Conservation (phyloP, 1,140 invertebrate genomes). For the Sogatella furcifera region DNA sequence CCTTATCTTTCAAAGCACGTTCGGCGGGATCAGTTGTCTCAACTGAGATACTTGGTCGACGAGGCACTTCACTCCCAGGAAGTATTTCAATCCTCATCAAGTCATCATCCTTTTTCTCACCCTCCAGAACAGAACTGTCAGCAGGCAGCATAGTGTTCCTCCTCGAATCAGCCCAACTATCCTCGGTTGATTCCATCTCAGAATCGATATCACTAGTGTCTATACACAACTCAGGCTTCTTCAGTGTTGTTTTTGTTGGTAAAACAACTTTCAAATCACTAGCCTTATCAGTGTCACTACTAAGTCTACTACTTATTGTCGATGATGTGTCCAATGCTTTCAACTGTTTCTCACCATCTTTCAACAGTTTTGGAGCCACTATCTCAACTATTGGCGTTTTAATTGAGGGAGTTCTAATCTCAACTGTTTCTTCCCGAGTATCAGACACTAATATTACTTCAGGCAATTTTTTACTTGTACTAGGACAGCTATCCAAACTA, state of each 20-base stretch:
- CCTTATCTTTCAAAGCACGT: conserved; percentile 1
- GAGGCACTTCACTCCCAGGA: conserved; percentile 19
- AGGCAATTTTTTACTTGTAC: too few species aligned
- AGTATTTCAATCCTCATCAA: conserved; percentile 20
- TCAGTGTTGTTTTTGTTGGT: background rate
- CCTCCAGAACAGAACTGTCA: background rate
- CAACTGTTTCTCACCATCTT: background rate
- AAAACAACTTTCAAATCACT: background rate
- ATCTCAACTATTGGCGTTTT: background rate
- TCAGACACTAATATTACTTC: too few species aligned
- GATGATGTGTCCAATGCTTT: background rate
- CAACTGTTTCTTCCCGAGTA: too few species aligned
- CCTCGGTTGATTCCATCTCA: conserved; percentile 12
- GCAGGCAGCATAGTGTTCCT: conserved; percentile 21
- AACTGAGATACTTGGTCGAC: conserved; percentile 25
- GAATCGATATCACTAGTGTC: conserved; percentile 15
- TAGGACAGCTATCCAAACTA: too few species aligned
- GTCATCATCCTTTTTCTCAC: conserved; percentile 6
- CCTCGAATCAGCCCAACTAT: conserved; percentile 22
- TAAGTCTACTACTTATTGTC: background rate
- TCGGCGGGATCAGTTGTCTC: conserved; percentile 22
- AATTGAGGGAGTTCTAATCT: too few species aligned
- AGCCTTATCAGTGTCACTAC: background rate
- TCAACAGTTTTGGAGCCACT: background rate
- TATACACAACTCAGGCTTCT: conserved; percentile 10